Base-by-base conservation (phyloP, 2,113 vertebrate species). In the Eulemur macaco region DNA sequence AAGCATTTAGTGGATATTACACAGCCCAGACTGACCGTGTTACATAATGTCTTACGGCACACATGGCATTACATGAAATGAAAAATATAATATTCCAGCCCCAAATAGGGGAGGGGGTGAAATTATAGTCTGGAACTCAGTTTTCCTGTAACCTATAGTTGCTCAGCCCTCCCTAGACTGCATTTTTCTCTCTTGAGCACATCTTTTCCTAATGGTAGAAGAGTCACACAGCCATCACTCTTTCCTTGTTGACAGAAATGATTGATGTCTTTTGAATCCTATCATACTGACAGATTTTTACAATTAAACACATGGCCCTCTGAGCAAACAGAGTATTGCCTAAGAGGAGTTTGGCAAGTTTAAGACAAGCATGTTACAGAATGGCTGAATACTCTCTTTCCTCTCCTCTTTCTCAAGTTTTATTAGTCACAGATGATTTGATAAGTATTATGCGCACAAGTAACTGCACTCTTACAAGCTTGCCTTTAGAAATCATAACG, bases 191-290 rank as follows among this genome's bases (percentile, higher is more conserved):
- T 77, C 81, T 60, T 95, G 84, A 97, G 66, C 83, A 87, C 93
- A 96, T 96, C 86, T 86, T 96, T 96, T 95, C 83, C 81, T 87
- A 63, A 45, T 27, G 89, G 91, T 74, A 29, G 45, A 37, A 91
- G 78, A 93, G n/a, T 90, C 94, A 64, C 42, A 31, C 45, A 77
- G 58, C 77, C 50, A 1, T 98, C 92, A 88, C 42, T 92, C 76
- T 88, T 81, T 76, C 90, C 91, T 94, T 81, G 94, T 11, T 97
- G 95, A 97, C 45, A 93, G 90, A 83, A 87, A 91, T 94, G 86
- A 97, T 64, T 89, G 95, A 97, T 97, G 95, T 88, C 92, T 97
- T 96, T 97, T 85, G 92, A 97, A 78, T 96, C 95, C 85, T 92
- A 5, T 45, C 66, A 94, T 76, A 64, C 85, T 88, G 91, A 92